Evolutionary conservation across 2,888 invertebrate species (phyloP).

Genomic region (Pelosia muscerda): DNA sequence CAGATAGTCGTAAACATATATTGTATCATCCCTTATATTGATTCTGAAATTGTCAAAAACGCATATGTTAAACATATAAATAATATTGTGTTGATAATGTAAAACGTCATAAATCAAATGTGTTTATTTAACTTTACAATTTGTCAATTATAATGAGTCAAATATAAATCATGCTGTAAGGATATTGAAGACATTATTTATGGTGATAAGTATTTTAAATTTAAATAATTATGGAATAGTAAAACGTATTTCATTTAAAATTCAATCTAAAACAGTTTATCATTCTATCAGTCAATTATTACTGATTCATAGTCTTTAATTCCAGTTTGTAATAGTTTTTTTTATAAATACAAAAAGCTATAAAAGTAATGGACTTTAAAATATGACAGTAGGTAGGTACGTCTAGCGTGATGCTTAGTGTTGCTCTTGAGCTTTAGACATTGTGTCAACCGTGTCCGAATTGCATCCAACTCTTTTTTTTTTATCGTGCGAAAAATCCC

Average conservation of each 20-base stretch:
- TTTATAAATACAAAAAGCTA: slow-evolving; percentile 1
- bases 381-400: too few relatives aligned
- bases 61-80: too few relatives aligned
- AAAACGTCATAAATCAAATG: background rate
- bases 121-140: background rate
- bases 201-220: slow-evolving; percentile 1
- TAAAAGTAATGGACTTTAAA: background rate
- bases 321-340: background rate
- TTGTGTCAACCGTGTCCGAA: too few relatives aligned
- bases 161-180: background rate
- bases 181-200: background rate
- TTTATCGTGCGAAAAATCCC: too few relatives aligned
- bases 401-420: too few relatives aligned
- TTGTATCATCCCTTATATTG: too few relatives aligned
- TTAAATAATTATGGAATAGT: slow-evolving; percentile 1
- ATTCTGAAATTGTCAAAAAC: too few relatives aligned
- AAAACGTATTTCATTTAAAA: background rate
- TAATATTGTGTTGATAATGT: background rate
- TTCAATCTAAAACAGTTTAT: background rate
- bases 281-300: background rate
- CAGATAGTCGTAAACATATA: too few relatives aligned
- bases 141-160: background rate
- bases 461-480: too few relatives aligned
- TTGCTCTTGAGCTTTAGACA: too few relatives aligned
- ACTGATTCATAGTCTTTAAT: background rate